Percentiles rank a stretch among this genome's conserved stretches.
Conservation (phyloP, 2,888 invertebrate genomes). For the Cataglyphis cursor region DNA sequence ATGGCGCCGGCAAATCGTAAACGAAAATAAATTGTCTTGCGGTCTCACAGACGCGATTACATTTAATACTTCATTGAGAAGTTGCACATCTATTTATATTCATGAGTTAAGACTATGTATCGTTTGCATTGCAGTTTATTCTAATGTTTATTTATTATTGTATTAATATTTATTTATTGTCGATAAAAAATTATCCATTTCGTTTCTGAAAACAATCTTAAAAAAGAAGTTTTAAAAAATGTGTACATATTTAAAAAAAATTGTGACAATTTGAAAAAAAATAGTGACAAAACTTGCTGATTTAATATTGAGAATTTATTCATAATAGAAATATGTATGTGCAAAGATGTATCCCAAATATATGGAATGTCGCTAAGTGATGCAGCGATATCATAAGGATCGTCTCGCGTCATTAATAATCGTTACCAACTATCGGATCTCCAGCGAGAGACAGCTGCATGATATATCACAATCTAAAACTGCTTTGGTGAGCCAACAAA, state of each 20-base stretch:
- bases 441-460: constrained; percentile 43
- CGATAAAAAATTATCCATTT: not conserved
- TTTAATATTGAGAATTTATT: constrained; percentile 11
- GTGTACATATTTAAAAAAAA: not conserved
- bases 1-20: constrained; percentile 21
- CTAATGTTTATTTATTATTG: not conserved
- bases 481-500: constrained; percentile 35
- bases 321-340: not conserved
- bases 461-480: constrained; percentile 50
- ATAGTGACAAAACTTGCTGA: not conserved
- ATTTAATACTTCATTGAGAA: constrained; percentile 22
- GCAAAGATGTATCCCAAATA: constrained; percentile 2
- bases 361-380: constrained; percentile 47
- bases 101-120: not conserved
- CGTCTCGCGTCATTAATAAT: constrained; percentile 45
- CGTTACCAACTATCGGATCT: constrained; percentile 50
- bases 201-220: not conserved
- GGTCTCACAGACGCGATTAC: constrained; percentile 1
- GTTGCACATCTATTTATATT: constrained; percentile 19
- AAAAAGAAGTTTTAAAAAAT: not conserved
- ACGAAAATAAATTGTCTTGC: constrained; percentile 34
- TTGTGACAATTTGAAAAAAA: too few relatives aligned
- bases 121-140: not conserved
- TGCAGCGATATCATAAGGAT: constrained; percentile 48
- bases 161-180: constrained; percentile 6